Evolutionary conservation across 1,140 invertebrate genomes (phyloP), one percentile per base, ranked within the genome.

Genomic region (Dendrolimus kikuchii): DNA sequence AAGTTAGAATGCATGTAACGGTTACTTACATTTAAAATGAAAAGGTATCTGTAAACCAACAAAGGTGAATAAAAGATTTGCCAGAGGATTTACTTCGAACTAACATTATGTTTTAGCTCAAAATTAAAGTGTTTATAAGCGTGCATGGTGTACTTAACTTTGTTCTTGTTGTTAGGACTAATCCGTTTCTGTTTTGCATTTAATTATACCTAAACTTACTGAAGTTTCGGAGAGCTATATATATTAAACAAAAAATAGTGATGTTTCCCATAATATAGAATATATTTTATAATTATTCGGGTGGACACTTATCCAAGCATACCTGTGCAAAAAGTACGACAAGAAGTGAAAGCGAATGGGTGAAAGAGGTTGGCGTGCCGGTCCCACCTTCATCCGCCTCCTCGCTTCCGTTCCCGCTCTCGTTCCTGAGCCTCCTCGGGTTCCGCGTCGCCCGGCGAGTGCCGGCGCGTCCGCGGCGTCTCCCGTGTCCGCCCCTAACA

Each of bases 401-500:
- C 47, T 58, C 52, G 62, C 52, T 52, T 46, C 45, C 50, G 10
- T 38, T 57, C 55, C 62, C 50, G 55, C 40, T 64, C 67, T 57
- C 57, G 50, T 7, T 50, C 68, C 40, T 46, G 65, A 65, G 74
- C 58, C 50, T 66, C 64, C 64, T 56, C 62, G 60, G 57, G 68
- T 60, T 66, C 64, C 59, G 56, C 50, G 55, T 41, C 55, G 53
- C 55, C n/a, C 57, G 66, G 58, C 68, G 66, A 66, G 55, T 66
- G 56, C 58, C 65, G 60, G 62, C 53, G 55, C 67, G 62, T 64
- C 62, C 67, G 60, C 57, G 62, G 65, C 69, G 73, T 68, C 81
- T 71, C 74, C 72, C 77, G 73, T 77, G 77, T 71, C 71, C 72
- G 71, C 77, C 78, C 77, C 59, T 82, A 84, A 86, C 82, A 86